These are phyloP conservation scores for Arizona elegans DNA, from an alignment of 2,113 vertebrate species.

Conservation along the genomic window DNA sequence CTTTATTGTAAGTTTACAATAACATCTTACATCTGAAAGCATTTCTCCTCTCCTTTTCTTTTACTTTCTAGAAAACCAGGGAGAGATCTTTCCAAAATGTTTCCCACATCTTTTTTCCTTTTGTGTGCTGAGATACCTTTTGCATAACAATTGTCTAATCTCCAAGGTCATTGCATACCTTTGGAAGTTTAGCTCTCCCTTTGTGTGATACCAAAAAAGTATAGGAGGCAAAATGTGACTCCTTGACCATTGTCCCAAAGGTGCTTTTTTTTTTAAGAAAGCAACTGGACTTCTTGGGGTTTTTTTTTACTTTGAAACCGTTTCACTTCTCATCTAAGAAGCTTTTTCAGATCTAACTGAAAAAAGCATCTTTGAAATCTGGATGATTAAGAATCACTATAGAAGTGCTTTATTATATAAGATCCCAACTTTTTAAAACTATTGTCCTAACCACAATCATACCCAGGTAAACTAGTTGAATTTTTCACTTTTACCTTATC, in stretches of 20 bases:
- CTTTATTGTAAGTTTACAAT: not conserved
- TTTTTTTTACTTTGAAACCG: not conserved
- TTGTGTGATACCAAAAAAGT: not conserved
- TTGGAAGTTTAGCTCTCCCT: not conserved
- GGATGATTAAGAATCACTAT: not conserved
- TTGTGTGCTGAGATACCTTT: not conserved
- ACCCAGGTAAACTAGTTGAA: not conserved
- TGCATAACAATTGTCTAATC: not conserved
- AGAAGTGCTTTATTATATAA: not conserved
- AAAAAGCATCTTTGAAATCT: not conserved
- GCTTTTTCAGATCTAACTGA: not conserved
- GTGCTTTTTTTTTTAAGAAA: not conserved
- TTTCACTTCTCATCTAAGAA: not conserved
- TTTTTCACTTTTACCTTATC: not conserved
- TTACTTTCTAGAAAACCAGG: not conserved
- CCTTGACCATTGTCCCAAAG: not conserved
- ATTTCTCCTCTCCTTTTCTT: not conserved
- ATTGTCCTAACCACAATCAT: not conserved
- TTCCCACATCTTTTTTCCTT: not conserved
- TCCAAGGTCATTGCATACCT: not conserved
- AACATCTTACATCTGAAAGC: not conserved
- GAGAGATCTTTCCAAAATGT: not conserved
- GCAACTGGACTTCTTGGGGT: not conserved
- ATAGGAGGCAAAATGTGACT: not conserved
- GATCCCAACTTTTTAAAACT: not conserved